Conservation (phyloP, 92 coral and sea anemone genomes). For the Heliopora coerulea region DNA sequence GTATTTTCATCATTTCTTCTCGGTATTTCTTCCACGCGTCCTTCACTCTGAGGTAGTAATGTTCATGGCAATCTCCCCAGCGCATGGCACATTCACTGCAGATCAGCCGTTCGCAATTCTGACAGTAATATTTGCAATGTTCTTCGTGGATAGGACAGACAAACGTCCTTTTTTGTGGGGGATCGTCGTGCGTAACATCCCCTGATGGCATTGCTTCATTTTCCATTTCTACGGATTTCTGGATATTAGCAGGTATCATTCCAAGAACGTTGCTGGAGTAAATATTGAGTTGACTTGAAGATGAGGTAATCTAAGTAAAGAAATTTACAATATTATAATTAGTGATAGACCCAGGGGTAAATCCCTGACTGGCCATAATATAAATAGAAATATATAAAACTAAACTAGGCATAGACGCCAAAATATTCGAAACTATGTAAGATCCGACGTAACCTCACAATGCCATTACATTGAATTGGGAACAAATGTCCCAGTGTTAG, state of each 20-base stretch:
- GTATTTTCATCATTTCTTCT: constrained; percentile 41
- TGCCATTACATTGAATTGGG: too few species aligned
- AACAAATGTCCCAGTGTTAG: too few species aligned
- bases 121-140: constrained; percentile 33
- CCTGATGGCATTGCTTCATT: constrained; percentile 12
- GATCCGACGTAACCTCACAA: too few species aligned
- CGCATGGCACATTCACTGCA: constrained; percentile 47
- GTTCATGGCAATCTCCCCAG: constrained; percentile 44
- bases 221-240: constrained; percentile 8
- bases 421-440: too few species aligned
- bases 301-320: background rate
- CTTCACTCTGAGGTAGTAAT: constrained; percentile 39
- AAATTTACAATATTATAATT: too few species aligned
- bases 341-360: too few species aligned
- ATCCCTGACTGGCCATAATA: too few species aligned
- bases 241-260: constrained; percentile 6
- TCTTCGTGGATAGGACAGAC: constrained; percentile 41
- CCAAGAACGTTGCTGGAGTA: constrained; percentile 22
- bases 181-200: constrained; percentile 18
- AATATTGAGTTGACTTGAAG: constrained; percentile 5
- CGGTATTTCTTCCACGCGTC: constrained; percentile 44
- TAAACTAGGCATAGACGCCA: too few species aligned
- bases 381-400: too few species aligned
- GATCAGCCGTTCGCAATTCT: constrained; percentile 37
- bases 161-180: constrained; percentile 17